Percentiles rank a stretch among this genome's conserved stretches.
Evolutionary conservation across 2,113 vertebrate species (phyloP).

Genomic region (Hydrochoerus hydrochaeris): DNA sequence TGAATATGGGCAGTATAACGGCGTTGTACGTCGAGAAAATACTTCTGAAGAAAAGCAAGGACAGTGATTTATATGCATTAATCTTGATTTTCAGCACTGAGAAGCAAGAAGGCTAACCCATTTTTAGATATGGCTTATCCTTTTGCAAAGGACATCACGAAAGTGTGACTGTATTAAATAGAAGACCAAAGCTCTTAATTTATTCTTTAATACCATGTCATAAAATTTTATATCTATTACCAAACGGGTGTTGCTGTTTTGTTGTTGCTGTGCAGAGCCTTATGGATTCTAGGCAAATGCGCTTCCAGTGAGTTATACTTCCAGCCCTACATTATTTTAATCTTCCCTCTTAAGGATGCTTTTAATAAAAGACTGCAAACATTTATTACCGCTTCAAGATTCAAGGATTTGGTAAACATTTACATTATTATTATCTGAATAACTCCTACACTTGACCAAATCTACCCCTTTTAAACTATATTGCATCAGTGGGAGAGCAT

Average conservation of each 20-base stretch:
- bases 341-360: conserved; percentile 16
- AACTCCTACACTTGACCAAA: not conserved
- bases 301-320: not conserved
- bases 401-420: not conserved
- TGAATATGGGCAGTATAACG: not conserved
- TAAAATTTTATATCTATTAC: not conserved
- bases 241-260: conserved; percentile 7
- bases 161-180: conserved; percentile 61
- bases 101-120: conserved; percentile 70
- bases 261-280: not conserved
- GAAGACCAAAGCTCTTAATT: not conserved
- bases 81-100: conserved; percentile 49
- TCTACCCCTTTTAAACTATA: not conserved
- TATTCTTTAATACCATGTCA: not conserved
- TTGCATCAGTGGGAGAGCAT: not conserved
- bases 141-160: conserved; percentile 69
- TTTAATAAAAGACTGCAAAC: not conserved
- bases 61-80: conserved; percentile 70
- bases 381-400: not conserved
- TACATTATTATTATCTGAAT: conserved; percentile 29
- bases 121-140: conserved; percentile 75
- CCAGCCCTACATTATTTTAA: not conserved
- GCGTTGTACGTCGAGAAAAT: not conserved
- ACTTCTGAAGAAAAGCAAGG: not conserved
- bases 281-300: not conserved